Base-by-base conservation (phyloP, 2,113 vertebrate genomes). In the Nycticebus coucang region DNA sequence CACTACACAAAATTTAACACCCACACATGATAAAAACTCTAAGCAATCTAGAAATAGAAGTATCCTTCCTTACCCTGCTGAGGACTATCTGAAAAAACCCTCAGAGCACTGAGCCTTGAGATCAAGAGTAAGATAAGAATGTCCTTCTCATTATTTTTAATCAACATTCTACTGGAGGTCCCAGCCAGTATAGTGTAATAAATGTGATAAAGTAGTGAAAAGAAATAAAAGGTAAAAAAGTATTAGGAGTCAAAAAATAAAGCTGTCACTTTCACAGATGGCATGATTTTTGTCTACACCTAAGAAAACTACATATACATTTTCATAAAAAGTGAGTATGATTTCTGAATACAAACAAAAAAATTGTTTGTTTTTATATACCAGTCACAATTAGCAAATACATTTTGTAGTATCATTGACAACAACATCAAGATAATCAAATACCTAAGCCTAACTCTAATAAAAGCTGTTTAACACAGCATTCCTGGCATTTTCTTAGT, bases 341-440 rank as follows among this genome's bases (percentile, higher is more conserved):
- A 50, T 85, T 88, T 41, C 50, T 57, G 22, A 86, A 74, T 74
- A 22, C 82, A 74, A 91, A 21, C 41, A 41, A n/a, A n/a, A n/a
- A n/a, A n/a, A n/a, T n/a, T n/a, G n/a, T n/a, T n/a, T n/a, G n/a
- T n/a, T 91, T 95, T 89, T 84, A 71, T 75, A 78, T 75, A 11
- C n/a, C 26, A 80, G 75, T 26, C 53, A 87, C 41, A 75, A 81
- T 68, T 79, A 82, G 35, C n/a, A 77, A 85, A 92, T 75, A 59
- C 35, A 33, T 24, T 50, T 93, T 66, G 89, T 37, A 21, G 75
- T 94, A 64, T 81, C 45, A 89, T 96, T 94, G 88, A 33, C 21
- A 78, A 33, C 60, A 57, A n/a, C 60, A 59, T 85, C 82, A 82
- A 75, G 93, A 53, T 26, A 71, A 74, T 68, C 30, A 60, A 93